Evolutionary conservation across 2,113 vertebrate genomes (phyloP).

Genomic region (Solea senegalensis): DNA sequence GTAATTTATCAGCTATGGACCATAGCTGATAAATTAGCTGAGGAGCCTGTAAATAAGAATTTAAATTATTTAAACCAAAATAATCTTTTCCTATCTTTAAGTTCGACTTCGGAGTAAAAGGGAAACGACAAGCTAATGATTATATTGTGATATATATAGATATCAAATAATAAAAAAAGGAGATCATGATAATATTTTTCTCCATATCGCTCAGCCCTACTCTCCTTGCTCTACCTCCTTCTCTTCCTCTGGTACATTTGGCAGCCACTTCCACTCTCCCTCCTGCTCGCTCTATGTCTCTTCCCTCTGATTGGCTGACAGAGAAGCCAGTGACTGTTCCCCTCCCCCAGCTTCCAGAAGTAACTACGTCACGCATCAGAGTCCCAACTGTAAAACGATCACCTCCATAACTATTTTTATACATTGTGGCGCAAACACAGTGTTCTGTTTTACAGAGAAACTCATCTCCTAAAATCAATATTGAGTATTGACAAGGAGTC

Average conservation of each 20-base stretch:
- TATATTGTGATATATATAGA: too few species aligned
- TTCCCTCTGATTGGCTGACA: conserved; percentile 67
- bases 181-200: too few species aligned
- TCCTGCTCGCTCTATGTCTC: conserved; percentile 48
- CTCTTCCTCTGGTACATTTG: conserved; percentile 38
- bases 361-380: conserved; percentile 64
- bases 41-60: too few species aligned
- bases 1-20: too few species aligned
- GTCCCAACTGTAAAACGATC: conserved; percentile 52
- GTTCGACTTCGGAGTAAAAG: too few species aligned
- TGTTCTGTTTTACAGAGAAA: conserved; percentile 43
- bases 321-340: conserved; percentile 42
- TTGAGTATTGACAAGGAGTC: conserved; percentile 17
- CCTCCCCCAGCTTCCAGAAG: conserved; percentile 72
- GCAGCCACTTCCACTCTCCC: conserved; percentile 37
- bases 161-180: too few species aligned
- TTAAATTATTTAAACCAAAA: too few species aligned
- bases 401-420: conserved; percentile 45
- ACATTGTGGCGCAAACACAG: conserved; percentile 19
- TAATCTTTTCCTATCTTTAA: too few species aligned
- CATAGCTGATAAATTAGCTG: too few species aligned
- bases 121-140: too few species aligned
- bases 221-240: conserved; percentile 58
- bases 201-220: conserved; percentile 16
- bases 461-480: conserved; percentile 30